Percentiles rank a stretch among this genome's conserved stretches.
Conservation (phyloP, 2,113 vertebrate species). For the Antechinus flavipes region DNA sequence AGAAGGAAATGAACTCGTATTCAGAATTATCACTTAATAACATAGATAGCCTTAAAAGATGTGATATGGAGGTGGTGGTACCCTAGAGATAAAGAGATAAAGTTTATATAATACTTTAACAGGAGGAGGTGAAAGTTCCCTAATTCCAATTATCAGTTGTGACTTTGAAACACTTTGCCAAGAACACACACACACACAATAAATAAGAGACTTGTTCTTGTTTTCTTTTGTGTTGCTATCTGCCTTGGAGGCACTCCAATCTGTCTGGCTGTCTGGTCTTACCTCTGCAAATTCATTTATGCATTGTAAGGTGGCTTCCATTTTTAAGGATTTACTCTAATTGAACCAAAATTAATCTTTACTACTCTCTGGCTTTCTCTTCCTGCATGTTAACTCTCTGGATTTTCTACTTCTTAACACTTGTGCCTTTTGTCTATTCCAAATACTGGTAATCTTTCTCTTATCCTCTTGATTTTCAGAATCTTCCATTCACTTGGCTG, state of each 20-base stretch:
- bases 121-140: neutral
- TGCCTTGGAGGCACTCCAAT: neutral
- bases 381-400: neutral
- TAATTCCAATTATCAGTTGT: neutral
- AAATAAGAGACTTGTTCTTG: neutral
- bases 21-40: neutral
- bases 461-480: constrained; percentile 33
- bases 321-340: neutral
- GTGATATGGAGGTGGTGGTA: neutral
- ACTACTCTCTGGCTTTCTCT: neutral
- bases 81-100: neutral
- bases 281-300: neutral
- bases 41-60: neutral
- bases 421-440: neutral
- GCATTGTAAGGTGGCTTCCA: neutral
- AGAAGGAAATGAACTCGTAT: constrained; percentile 13
- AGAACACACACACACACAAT: neutral
- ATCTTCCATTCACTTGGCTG: neutral
- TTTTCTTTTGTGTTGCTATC: neutral
- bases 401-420: constrained; percentile 15
- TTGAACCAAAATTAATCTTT: constrained; percentile 31
- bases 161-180: neutral
- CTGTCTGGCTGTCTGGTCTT: neutral
- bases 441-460: constrained; percentile 1
- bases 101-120: neutral